These are phyloP conservation scores for Diplodus puntazzo DNA, from an alignment of 2,797 vertebrate species.

Conservation along the genomic window DNA sequence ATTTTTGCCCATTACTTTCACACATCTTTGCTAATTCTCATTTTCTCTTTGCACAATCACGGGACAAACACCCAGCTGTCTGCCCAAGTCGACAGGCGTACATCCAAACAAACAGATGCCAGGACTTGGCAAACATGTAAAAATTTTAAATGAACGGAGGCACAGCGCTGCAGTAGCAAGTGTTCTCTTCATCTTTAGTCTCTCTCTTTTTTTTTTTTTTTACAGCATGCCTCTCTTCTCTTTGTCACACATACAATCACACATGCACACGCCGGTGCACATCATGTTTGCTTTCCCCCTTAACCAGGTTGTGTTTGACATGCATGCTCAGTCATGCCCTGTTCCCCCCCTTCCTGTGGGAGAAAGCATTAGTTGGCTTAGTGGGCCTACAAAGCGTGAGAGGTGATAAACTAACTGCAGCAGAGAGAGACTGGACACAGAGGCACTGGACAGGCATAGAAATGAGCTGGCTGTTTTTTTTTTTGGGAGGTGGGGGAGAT, in stretches of 20 bases:
- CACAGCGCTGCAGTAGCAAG: neutral
- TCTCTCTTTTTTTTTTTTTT: neutral
- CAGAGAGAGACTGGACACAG: slow-evolving; percentile 35
- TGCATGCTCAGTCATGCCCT: slow-evolving; percentile 41
- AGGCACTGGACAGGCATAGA: slow-evolving; percentile 30
- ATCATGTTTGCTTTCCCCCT: slow-evolving; percentile 53
- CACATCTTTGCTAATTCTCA: neutral
- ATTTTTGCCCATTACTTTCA: neutral
- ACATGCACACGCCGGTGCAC: slow-evolving; percentile 19
- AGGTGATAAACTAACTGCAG: slow-evolving; percentile 51
- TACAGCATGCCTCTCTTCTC: neutral
- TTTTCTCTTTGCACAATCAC: slow-evolving; percentile 5
- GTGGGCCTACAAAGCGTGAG: slow-evolving; percentile 33
- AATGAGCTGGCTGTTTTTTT: slow-evolving; percentile 42
- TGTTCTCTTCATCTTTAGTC: neutral
- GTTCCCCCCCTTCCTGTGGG: neutral
- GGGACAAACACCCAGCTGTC: slow-evolving; percentile 21
- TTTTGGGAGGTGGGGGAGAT: neutral
- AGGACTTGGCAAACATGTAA: slow-evolving; percentile 1
- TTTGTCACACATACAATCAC: slow-evolving; percentile 1
- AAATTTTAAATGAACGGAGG: slow-evolving; percentile 19
- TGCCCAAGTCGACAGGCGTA: slow-evolving; percentile 2
- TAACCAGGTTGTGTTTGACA: slow-evolving; percentile 44
- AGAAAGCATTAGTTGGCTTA: slow-evolving; percentile 42
- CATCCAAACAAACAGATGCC: slow-evolving; percentile 23